Percentiles rank a stretch among this genome's conserved stretches.
phyloP scores from a whole-genome alignment of 2,797 vertebrate genomes.

The Gymnoscopelus microlampas region DNA sequence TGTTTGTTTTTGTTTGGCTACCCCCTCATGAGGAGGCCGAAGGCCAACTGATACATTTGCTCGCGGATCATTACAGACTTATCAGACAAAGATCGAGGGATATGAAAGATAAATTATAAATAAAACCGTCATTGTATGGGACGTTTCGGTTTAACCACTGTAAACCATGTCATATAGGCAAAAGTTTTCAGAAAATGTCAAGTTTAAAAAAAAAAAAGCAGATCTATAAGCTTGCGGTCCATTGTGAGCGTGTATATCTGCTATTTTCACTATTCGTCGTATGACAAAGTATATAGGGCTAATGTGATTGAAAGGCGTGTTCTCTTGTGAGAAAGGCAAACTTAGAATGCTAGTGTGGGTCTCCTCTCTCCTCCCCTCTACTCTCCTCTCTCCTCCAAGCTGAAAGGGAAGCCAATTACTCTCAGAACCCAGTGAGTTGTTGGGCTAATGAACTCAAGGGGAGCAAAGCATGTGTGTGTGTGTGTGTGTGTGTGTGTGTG shows the following conservation, averaged over 20 bases:
- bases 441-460: conserved; percentile 66
- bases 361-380: conserved; percentile 49
- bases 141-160: no score
- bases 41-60: background rate
- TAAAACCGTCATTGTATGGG: background rate
- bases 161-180: no score
- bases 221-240: no score
- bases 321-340: no score
- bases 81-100: background rate
- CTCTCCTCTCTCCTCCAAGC: conserved; percentile 54
- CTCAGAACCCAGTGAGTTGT: conserved; percentile 57
- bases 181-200: no score
- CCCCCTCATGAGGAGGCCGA: background rate
- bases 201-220: no score
- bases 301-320: no score
- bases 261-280: no score
- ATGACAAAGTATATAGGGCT: no score
- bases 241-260: no score
- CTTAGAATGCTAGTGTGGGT: background rate
- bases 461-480: conserved; percentile 22
- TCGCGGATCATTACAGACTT: background rate
- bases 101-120: background rate
- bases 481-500: conserved; percentile 12
- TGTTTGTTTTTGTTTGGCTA: background rate
- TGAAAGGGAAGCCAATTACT: conserved; percentile 75